Evolutionary conservation across 2,113 vertebrate genomes (phyloP).

Genomic region (Pristiophorus japonicus): DNA sequence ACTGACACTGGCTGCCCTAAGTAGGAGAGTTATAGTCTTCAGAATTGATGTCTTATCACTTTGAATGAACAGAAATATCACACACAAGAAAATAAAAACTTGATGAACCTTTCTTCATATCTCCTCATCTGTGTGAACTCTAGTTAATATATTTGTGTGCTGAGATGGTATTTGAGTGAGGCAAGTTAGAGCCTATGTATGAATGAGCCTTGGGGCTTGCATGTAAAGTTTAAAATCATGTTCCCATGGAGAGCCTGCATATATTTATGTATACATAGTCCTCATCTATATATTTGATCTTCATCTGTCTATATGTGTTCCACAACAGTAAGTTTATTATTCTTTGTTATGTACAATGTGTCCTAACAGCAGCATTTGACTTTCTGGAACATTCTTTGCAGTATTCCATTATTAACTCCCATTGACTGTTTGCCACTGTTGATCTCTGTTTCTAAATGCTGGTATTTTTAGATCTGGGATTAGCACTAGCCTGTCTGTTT

Average conservation of each 20-base stretch:
- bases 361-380: background rate
- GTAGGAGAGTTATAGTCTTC: too few relatives aligned
- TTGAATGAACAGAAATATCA: background rate
- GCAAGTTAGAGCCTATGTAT: background rate
- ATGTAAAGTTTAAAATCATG: background rate
- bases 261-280: background rate
- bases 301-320: too few relatives aligned
- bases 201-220: background rate
- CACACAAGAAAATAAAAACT: background rate
- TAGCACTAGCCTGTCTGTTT: background rate
- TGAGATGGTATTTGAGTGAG: background rate
- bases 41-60: background rate
- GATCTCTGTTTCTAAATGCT: background rate
- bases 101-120: background rate
- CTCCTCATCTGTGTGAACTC: background rate
- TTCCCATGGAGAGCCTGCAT: background rate
- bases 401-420: background rate
- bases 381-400: background rate
- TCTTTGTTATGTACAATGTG: background rate
- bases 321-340: background rate
- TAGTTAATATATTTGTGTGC: background rate
- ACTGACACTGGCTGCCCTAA: too few relatives aligned
- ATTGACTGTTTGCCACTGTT: background rate
- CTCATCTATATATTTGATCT: background rate
- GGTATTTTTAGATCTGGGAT: too few relatives aligned